Evolutionary conservation across 2,797 vertebrate species (phyloP).

Genomic region (Petrocephalus sullivani): DNA sequence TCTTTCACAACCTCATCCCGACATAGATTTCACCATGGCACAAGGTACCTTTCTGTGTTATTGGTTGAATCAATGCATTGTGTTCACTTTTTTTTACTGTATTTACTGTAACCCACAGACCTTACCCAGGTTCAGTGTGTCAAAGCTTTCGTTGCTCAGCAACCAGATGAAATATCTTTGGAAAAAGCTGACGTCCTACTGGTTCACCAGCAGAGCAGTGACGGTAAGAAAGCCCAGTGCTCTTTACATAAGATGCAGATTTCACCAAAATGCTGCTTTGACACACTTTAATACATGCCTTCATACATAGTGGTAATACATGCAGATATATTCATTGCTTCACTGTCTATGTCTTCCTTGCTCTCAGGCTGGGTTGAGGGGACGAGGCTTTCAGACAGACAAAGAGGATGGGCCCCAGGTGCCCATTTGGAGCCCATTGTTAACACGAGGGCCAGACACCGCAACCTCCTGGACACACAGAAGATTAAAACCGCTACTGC

Average conservation of each 20-base stretch:
- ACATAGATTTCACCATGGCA: slow-evolving; percentile 74
- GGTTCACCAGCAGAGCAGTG: slow-evolving; percentile 77
- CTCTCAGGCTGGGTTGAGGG: slow-evolving; percentile 84
- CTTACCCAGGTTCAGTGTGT: slow-evolving; percentile 85
- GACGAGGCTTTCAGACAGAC: slow-evolving; percentile 79
- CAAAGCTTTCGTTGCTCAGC: slow-evolving; percentile 74
- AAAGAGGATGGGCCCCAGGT: slow-evolving; percentile 81
- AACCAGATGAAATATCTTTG: slow-evolving; percentile 85
- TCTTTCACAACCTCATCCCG: slow-evolving; percentile 69
- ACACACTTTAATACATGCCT: neutral
- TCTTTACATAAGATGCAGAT: neutral
- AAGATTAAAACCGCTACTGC: slow-evolving; percentile 81
- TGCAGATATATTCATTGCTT: neutral
- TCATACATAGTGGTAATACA: neutral
- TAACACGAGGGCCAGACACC: slow-evolving; percentile 67
- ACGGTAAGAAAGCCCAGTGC: slow-evolving; percentile 66
- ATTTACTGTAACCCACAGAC: slow-evolving; percentile 55
- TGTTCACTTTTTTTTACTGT: slow-evolving; percentile 1
- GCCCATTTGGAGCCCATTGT: slow-evolving; percentile 78
- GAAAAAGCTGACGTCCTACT: slow-evolving; percentile 91
- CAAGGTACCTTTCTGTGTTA: slow-evolving; percentile 62
- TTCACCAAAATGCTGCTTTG: neutral
- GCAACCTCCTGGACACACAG: slow-evolving; percentile 81
- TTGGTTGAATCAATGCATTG: neutral
- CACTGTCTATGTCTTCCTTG: neutral